phyloP scores from a whole-genome alignment of 1,140 invertebrate genomes.

The Dermatophagoides farinae region DNA sequence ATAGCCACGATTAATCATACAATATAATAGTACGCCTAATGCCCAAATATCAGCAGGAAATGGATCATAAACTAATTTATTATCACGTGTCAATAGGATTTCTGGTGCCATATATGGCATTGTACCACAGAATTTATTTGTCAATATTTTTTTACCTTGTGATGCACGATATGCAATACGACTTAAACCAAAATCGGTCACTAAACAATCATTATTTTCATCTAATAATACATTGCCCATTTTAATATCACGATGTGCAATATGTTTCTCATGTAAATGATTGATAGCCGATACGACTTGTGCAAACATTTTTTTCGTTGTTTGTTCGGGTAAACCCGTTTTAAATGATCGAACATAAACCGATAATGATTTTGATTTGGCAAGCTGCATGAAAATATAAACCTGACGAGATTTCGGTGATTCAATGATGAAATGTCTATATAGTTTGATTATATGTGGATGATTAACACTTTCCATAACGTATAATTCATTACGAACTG shows the following conservation, averaged over 20 bases:
- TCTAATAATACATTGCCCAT: slow-evolving; percentile 41
- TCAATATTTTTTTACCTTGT: slow-evolving; percentile 2
- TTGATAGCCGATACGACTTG: slow-evolving; percentile 11
- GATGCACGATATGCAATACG: neutral
- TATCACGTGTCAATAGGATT: slow-evolving; percentile 9
- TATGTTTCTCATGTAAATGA: slow-evolving; percentile 32
- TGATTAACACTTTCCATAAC: slow-evolving; percentile 12
- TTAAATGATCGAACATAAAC: slow-evolving; percentile 8
- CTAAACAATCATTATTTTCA: slow-evolving; percentile 9
- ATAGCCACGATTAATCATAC: slow-evolving; percentile 2
- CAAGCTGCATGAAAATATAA: slow-evolving; percentile 17
- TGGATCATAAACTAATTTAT: slow-evolving; percentile 20
- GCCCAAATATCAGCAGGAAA: slow-evolving; percentile 22
- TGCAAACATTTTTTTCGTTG: neutral
- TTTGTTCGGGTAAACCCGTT: neutral
- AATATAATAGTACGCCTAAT: slow-evolving; percentile 4
- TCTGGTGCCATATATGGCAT: slow-evolving; percentile 23
- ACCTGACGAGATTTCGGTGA: neutral
- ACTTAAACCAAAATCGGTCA: slow-evolving; percentile 17
- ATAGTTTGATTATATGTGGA: slow-evolving; percentile 15
- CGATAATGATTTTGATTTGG: slow-evolving; percentile 8
- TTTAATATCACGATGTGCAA: slow-evolving; percentile 46
- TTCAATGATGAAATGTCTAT: slow-evolving; percentile 16
- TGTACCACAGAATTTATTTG: slow-evolving; percentile 20
- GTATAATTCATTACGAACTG: slow-evolving; percentile 10